Evolutionary conservation across 2,797 vertebrate genomes (phyloP), one percentile per base, ranked within the genome.

Genomic region (Steatocranus sp.): DNA sequence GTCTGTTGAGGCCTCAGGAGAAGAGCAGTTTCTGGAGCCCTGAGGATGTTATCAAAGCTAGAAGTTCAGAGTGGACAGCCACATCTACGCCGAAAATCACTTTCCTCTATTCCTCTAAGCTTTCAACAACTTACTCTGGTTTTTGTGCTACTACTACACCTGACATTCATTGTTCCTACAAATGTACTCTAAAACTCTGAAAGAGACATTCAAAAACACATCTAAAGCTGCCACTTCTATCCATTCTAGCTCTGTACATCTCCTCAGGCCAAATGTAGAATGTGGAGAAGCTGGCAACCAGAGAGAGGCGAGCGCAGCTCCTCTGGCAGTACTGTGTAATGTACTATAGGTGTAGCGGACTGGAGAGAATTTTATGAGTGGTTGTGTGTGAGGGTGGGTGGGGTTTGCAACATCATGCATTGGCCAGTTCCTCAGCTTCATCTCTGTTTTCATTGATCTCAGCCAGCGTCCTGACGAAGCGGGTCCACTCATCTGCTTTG

Each of bases 381-480:
- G 87, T 87, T 90, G 79, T 46, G 48, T 49, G 76, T 36, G 80
- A 79, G 49, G 56, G 76, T 32, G 79, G 51, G 3, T 41, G 54
- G 49, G 43, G 23, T 82, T 43, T 93, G 96, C 0, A 92, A 93
- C 0, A 95, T 96, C 90, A 98, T 96, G 68, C 97, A 91, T 86
- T 97, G 5, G 98, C 98, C 88, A 99, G 97, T 83, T 99, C 99
- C 58, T 99, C 98, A 0, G 97, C 98, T 6, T 99, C 99, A 0
- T 98, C 98, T 84, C 98, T 93, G 95, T 97, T 99, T 84, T 98
- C 98, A 0, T 98, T 98, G 88, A 99, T 99, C 89, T 99, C 98
- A 10, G 97, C 97, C 83, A 99, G 96, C 0, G 98, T 99, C 83
- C 97, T 97, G 70, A 97, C 97, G 5, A 99, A 99, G 6, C 98